Percentiles rank a stretch among this genome's conserved stretches.
phyloP scores from a whole-genome alignment of 2,888 invertebrate species.

The Dione vanillae region DNA sequence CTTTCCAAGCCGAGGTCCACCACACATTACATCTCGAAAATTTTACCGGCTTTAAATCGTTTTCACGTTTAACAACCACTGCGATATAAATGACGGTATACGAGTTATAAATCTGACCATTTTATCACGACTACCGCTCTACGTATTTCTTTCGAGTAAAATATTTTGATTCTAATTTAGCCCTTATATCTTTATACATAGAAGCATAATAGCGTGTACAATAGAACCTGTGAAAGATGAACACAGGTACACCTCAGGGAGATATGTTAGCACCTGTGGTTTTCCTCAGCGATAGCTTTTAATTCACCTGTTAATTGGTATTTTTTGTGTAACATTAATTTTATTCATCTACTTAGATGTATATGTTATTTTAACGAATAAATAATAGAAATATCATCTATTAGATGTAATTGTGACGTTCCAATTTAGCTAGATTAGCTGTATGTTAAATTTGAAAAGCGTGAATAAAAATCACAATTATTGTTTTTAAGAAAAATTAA shows the following conservation, averaged over 20 bases:
- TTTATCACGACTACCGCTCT: slow-evolving; percentile 69
- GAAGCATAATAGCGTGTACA: neutral
- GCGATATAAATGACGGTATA: slow-evolving; percentile 68
- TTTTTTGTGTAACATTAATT: slow-evolving; percentile 41
- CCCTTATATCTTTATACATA: slow-evolving; percentile 15
- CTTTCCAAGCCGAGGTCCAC: slow-evolving; percentile 50
- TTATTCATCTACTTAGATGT: neutral
- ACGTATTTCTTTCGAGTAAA: slow-evolving; percentile 45
- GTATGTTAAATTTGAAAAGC: no score
- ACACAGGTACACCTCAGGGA: slow-evolving; percentile 58
- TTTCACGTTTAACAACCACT: slow-evolving; percentile 66
- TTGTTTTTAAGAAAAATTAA: no score
- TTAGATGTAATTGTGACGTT: no score
- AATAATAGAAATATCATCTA: no score
- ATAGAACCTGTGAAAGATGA: neutral
- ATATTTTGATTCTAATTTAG: slow-evolving; percentile 18
- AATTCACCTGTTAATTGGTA: slow-evolving; percentile 46
- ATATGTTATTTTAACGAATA: no score
- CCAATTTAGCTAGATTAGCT: no score
- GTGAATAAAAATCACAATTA: no score
- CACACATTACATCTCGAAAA: slow-evolving; percentile 56
- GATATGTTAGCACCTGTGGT: slow-evolving; percentile 56
- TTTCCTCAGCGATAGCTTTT: slow-evolving; percentile 47
- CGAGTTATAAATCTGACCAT: slow-evolving; percentile 70
- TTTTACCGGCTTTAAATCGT: slow-evolving; percentile 67